Percentiles rank a stretch among this genome's conserved stretches.
Evolutionary conservation across 1,140 invertebrate species (phyloP).

Genomic region (Mya arenaria): DNA sequence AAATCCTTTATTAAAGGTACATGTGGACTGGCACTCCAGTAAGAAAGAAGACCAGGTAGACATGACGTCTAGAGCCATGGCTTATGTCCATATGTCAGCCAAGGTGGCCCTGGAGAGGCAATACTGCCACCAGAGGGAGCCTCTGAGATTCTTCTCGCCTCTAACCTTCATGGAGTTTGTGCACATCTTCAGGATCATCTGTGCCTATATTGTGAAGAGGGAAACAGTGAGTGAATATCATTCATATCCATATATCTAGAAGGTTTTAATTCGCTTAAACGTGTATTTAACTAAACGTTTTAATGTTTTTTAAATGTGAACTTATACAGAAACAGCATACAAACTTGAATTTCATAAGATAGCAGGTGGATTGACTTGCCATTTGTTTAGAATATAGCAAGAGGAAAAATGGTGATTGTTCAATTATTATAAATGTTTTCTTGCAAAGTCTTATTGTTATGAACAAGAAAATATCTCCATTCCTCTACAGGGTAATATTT

Average conservation of each 20-base stretch:
- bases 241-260: too few species aligned
- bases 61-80: conserved; percentile 74
- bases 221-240: conserved; percentile 76
- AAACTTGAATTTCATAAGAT: too few species aligned
- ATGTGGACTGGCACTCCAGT: conserved; percentile 71
- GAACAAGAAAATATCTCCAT: too few species aligned
- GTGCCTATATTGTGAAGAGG: conserved; percentile 72
- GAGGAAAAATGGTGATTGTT: too few species aligned
- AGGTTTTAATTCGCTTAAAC: too few species aligned
- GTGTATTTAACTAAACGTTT: too few species aligned
- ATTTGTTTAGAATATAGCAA: too few species aligned
- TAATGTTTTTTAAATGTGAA: too few species aligned
- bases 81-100: conserved; percentile 77
- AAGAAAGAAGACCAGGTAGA: conserved; percentile 68
- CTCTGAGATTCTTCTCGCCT: conserved; percentile 75
- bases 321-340: too few species aligned
- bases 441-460: too few species aligned
- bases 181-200: conserved; percentile 75
- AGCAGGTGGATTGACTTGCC: too few species aligned
- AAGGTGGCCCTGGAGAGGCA: conserved; percentile 72
- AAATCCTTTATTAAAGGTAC: conserved; percentile 63
- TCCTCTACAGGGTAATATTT: conserved; percentile 71
- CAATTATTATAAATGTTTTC: too few species aligned
- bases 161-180: conserved; percentile 79
- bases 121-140: conserved; percentile 75